Conservation (phyloP, 2,113 vertebrate genomes). For the Ptyas mucosa region DNA sequence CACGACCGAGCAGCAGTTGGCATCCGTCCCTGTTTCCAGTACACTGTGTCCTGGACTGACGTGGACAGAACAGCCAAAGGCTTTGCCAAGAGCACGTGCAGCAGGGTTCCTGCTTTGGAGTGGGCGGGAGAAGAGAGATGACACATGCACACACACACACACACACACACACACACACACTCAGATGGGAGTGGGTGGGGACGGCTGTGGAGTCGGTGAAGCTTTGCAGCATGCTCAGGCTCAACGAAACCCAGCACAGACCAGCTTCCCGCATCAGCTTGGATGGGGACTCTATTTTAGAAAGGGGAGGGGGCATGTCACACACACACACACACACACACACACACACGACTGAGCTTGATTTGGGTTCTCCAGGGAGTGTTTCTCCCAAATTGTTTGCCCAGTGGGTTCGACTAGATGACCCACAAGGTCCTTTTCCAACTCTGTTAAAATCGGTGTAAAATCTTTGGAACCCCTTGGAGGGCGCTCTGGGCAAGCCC, state of each 20-base stretch:
- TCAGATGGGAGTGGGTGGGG: neutral
- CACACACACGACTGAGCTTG: no score
- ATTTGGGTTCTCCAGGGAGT: neutral
- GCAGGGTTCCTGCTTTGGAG: neutral
- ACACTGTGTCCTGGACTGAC: neutral
- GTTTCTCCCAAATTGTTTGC: neutral
- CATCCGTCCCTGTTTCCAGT: neutral
- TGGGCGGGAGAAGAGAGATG: no score
- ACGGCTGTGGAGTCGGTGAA: neutral
- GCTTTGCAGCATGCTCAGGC: neutral
- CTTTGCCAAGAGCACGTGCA: constrained; percentile 30
- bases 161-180: neutral
- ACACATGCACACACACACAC: neutral
- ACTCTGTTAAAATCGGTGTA: no score
- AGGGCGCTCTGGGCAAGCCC: no score
- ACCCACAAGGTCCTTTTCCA: no score
- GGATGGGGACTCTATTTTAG: neutral
- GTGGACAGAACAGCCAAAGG: neutral
- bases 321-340: no score
- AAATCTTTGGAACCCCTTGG: no score
- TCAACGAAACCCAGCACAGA: no score
- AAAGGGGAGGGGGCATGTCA: neutral
- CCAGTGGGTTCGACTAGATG: no score
- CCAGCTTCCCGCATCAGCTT: neutral
- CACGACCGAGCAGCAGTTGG: neutral